phyloP scores from a whole-genome alignment of 1,140 invertebrate species.

The Ruditapes philippinarum region DNA sequence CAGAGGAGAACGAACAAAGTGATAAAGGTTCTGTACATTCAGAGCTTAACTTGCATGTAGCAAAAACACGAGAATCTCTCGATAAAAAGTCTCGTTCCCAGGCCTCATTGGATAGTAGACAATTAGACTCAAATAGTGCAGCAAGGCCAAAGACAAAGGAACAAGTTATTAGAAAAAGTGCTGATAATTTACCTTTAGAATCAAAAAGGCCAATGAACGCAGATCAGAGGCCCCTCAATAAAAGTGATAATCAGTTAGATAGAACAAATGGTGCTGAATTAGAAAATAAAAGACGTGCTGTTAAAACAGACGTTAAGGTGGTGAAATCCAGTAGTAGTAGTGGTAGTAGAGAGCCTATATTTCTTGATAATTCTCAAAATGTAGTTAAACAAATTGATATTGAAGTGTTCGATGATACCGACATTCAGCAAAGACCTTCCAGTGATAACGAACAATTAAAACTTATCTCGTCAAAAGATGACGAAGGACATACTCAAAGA shows the following conservation, averaged over 20 bases:
- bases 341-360: not conserved
- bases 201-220: not conserved
- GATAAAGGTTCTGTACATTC: constrained; percentile 29
- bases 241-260: constrained; percentile 10
- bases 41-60: constrained; percentile 55
- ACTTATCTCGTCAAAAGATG: not conserved
- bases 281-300: not conserved
- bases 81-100: constrained; percentile 43
- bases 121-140: constrained; percentile 5
- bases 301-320: not conserved
- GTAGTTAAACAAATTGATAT: not conserved
- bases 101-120: constrained; percentile 8
- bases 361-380: not conserved
- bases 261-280: constrained; percentile 28
- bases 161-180: constrained; percentile 31
- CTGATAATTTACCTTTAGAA: constrained; percentile 6
- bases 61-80: constrained; percentile 53
- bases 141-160: constrained; percentile 41
- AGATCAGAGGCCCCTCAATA: not conserved
- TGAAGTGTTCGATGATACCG: not conserved
- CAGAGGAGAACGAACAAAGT: not conserved
- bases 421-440: not conserved
- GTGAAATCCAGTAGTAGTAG: constrained; percentile 10
- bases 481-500: not conserved
- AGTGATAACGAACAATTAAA: constrained; percentile 4